These are phyloP conservation scores for Hylia prasina DNA, from an alignment of 2,113 vertebrate species.

Conservation along the genomic window DNA sequence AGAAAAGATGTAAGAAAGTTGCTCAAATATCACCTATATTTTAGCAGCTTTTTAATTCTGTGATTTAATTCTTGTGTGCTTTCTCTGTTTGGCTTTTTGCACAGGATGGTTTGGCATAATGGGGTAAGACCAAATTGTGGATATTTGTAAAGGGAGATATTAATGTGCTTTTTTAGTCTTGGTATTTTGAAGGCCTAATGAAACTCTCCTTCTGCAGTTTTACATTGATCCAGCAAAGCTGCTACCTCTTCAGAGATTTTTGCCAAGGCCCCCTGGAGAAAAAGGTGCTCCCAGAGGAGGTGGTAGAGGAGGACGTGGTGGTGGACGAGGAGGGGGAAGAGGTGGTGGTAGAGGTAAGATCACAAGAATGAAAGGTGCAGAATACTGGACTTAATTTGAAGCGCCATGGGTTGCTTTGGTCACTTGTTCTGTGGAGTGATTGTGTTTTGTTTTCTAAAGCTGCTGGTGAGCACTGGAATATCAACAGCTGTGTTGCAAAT, in stretches of 20 bases:
- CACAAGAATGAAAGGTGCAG: neutral
- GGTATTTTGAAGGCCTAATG: neutral
- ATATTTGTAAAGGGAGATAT: neutral
- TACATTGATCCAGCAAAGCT: conserved; percentile 96
- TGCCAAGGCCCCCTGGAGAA: conserved; percentile 92
- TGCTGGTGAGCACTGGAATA: neutral
- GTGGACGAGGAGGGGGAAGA: conserved; percentile 79
- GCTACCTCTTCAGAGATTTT: conserved; percentile 91
- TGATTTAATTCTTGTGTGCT: neutral
- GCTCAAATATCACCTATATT: neutral
- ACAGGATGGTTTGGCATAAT: neutral
- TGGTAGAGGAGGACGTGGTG: conserved; percentile 81
- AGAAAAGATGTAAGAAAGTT: neutral
- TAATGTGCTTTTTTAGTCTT: neutral
- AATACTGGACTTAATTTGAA: neutral
- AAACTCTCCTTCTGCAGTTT: conserved; percentile 75
- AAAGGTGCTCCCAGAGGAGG: conserved; percentile 88
- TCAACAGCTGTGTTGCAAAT: neutral
- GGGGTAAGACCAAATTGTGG: neutral
- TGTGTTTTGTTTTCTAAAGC: neutral
- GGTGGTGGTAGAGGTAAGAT: conserved; percentile 82
- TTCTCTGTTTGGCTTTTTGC: neutral
- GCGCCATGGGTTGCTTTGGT: neutral
- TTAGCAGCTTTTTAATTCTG: neutral
- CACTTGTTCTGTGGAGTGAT: neutral